These are phyloP conservation scores for Ryuthela nishihirai DNA, from an alignment of 2,888 invertebrate genomes.

Conservation along the genomic window DNA sequence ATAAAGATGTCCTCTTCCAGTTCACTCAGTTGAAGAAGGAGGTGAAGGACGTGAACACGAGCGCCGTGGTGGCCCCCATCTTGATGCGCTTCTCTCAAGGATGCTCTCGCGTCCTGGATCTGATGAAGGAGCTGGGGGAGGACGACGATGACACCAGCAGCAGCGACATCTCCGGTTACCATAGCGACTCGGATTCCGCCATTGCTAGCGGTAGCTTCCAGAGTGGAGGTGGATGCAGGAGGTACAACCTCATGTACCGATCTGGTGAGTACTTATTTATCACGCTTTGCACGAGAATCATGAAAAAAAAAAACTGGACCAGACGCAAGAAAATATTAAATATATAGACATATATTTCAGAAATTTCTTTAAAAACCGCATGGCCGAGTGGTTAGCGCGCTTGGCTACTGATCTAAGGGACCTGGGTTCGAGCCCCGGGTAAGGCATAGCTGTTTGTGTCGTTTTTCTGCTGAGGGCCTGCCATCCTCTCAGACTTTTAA, in stretches of 20 bases:
- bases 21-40: slow-evolving; percentile 59
- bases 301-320: too few species aligned
- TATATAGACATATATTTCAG: too few species aligned
- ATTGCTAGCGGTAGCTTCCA: slow-evolving; percentile 55
- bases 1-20: slow-evolving; percentile 74
- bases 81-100: slow-evolving; percentile 56
- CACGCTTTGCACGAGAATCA: too few species aligned
- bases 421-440: too few species aligned
- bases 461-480: too few species aligned
- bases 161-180: slow-evolving; percentile 72
- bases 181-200: slow-evolving; percentile 69
- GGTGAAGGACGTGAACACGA: slow-evolving; percentile 57
- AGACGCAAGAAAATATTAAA: too few species aligned
- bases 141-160: slow-evolving; percentile 53
- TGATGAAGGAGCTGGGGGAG: slow-evolving; percentile 62
- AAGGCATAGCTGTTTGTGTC: too few species aligned
- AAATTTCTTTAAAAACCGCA: too few species aligned
- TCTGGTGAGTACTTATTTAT: slow-evolving; percentile 54
- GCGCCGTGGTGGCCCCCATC: slow-evolving; percentile 60
- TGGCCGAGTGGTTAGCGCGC: too few species aligned
- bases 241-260: slow-evolving; percentile 54
- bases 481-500: too few species aligned
- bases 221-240: slow-evolving; percentile 53
- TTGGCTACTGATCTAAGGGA: too few species aligned
- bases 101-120: slow-evolving; percentile 61